Evolutionary conservation across 2,888 invertebrate species (phyloP).

Genomic region (Drosophila fungiperda): DNA sequence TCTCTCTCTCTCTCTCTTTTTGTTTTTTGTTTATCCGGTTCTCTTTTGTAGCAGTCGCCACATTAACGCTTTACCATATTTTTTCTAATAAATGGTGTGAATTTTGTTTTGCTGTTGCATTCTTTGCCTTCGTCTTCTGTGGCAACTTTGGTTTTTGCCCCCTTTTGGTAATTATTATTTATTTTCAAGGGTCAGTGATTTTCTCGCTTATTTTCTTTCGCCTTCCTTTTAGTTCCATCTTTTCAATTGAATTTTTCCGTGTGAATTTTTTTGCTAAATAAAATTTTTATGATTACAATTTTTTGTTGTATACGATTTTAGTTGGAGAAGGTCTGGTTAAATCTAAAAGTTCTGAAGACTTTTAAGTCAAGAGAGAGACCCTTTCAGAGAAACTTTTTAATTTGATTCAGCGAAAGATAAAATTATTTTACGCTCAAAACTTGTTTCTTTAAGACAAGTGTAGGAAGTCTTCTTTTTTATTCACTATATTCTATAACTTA

Average conservation of each 20-base stretch:
- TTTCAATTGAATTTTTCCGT: slow-evolving; percentile 59
- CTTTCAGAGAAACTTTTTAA: background rate
- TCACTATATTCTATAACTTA: background rate
- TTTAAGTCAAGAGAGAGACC: background rate
- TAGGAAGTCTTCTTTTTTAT: background rate
- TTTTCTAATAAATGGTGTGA: slow-evolving; percentile 53
- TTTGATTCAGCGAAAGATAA: background rate
- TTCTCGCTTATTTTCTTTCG: slow-evolving; percentile 43
- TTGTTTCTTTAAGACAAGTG: background rate
- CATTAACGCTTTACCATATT: slow-evolving; percentile 49
- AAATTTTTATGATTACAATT: slow-evolving; percentile 2
- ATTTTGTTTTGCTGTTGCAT: slow-evolving; percentile 33
- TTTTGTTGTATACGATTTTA: background rate
- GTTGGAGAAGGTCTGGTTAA: background rate
- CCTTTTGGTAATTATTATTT: slow-evolving; percentile 61
- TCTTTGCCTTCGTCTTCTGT: slow-evolving; percentile 44
- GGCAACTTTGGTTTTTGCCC: slow-evolving; percentile 30
- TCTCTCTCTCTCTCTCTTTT: background rate
- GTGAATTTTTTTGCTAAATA: slow-evolving; percentile 45
- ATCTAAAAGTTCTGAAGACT: background rate
- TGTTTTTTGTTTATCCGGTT: slow-evolving; percentile 2
- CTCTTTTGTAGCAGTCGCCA: slow-evolving; percentile 31
- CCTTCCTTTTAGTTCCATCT: slow-evolving; percentile 12
- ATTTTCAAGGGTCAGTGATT: slow-evolving; percentile 70
- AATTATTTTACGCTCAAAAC: background rate